phyloP scores from a whole-genome alignment of 2,113 vertebrate species.

The Butorides virescens region DNA sequence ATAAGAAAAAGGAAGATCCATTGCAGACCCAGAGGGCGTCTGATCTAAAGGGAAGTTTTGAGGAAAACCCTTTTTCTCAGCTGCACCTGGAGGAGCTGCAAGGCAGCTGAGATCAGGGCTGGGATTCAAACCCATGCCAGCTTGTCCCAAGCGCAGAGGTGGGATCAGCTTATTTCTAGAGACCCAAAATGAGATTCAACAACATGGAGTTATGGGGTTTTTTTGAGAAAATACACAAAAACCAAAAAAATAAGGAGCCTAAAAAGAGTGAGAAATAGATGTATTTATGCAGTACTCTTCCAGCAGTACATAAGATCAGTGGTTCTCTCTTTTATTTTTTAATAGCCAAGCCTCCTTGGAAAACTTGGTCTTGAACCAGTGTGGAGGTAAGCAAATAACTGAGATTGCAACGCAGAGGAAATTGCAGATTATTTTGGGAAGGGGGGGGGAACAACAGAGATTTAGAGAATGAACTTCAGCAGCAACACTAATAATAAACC shows the following conservation, averaged over 20 bases:
- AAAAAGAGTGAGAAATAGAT: neutral
- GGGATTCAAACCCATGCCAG: neutral
- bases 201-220: too few species aligned
- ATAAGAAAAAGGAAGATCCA: neutral
- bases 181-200: neutral
- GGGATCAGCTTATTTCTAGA: neutral
- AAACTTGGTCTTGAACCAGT: neutral
- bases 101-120: neutral
- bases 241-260: neutral
- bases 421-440: neutral
- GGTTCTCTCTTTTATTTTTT: neutral
- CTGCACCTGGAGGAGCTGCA: neutral
- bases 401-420: neutral
- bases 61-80: neutral
- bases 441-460: neutral
- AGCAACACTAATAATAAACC: neutral
- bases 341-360: neutral
- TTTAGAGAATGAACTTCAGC: neutral
- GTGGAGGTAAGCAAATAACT: neutral
- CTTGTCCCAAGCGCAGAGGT: neutral
- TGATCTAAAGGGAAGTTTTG: neutral
- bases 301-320: neutral
- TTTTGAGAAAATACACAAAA: neutral
- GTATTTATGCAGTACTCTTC: neutral
- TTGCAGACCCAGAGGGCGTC: neutral